These are phyloP conservation scores for Troides oblongomaculatus DNA, from an alignment of 2,888 invertebrate species.

Conservation along the genomic window DNA sequence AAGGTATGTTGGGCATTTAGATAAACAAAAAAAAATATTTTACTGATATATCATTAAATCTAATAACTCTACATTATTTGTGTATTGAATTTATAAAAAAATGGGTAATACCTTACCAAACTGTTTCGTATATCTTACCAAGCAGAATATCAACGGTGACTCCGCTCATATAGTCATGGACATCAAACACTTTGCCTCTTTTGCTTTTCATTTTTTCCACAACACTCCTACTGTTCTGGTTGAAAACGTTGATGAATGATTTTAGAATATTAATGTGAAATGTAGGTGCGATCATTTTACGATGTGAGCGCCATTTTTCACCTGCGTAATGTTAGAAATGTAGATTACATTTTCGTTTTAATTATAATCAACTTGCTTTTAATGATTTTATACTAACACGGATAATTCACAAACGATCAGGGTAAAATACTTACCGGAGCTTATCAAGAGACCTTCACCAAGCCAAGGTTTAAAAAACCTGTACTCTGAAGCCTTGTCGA, in stretches of 20 bases:
- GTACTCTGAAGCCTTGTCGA: constrained; percentile 87
- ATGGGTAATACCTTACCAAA: background rate
- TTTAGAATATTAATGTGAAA: constrained; percentile 91
- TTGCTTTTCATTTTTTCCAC: constrained; percentile 84
- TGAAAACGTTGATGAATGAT: constrained; percentile 88
- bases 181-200: constrained; percentile 86
- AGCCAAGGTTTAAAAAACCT: constrained; percentile 89
- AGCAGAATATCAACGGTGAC: constrained; percentile 88
- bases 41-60: no score
- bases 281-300: constrained; percentile 91
- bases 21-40: no score
- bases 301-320: constrained; percentile 88
- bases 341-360: background rate
- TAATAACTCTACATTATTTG: no score
- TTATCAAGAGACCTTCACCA: constrained; percentile 88
- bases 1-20: no score
- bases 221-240: constrained; percentile 85
- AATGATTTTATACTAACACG: background rate
- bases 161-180: constrained; percentile 89
- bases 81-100: background rate
- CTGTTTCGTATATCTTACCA: constrained; percentile 59
- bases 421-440: constrained; percentile 77
- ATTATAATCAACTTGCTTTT: background rate
- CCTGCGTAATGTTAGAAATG: constrained; percentile 59
- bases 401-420: background rate